Base-by-base conservation (phyloP, 2,113 vertebrate genomes). In the Pterocles gutturalis region DNA sequence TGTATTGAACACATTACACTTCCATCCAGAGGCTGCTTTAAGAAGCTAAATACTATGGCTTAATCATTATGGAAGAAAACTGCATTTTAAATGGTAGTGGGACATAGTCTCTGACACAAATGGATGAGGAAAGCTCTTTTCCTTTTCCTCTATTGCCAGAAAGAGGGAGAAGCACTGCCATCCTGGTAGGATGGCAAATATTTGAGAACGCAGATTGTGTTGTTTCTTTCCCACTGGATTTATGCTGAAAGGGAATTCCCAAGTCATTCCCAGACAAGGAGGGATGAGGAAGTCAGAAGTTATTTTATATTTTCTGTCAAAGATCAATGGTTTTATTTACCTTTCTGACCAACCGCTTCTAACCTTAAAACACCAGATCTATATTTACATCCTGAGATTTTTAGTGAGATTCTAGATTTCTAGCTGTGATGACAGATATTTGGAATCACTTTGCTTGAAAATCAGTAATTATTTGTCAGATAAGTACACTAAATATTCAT, bases 1-100 rank as follows among this genome's bases (percentile, higher is more conserved):
- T 96, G 86, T 87, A 95, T 94, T 72, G 72, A 96, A 94, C 95
- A 97, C 88, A 94, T 93, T 96, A 94, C 94, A 92, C 69, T 97
- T 95, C 54, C 48, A 92, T 97, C 88, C 91, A 96, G 95, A 94
- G 95, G 83, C 86, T 82, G 79, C 66, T 94, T 86, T 46, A 88
- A 79, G 81, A 93, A 85, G 61, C 29, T 60, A 86, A 92, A 84
- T 77, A 58, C 51, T 92, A 70, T 5, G 1, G 17, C 67, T 94
- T 87, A 93, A 43, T 90, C 62, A 83, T 58, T 88, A 66, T 66
- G 64, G 54, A 20, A n/a, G 78, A 71, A 96, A 95, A 77, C 18
- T 64, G 24, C 45, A 43, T 94, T 95, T 96, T 69, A 87, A 81
- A 71, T 31, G 13, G 13, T 57, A 82, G 51, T 26, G 13, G 48